Conservation (phyloP, 2,113 vertebrate genomes). For the Dipodomys stephensi region DNA sequence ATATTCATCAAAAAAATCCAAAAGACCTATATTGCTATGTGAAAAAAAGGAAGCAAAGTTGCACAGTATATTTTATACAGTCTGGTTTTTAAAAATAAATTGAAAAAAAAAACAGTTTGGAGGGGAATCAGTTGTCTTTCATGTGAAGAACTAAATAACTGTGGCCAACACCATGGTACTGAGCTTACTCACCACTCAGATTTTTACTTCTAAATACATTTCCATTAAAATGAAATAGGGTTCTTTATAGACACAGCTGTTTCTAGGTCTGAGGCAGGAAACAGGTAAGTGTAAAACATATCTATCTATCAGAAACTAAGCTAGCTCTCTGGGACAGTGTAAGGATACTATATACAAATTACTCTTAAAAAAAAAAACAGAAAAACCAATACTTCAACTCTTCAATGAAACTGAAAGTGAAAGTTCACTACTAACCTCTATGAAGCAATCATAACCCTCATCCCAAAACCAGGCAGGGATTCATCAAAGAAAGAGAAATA, state of each 20-base stretch:
- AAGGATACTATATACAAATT: not conserved
- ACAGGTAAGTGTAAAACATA: not conserved
- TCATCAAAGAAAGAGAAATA: too few species aligned
- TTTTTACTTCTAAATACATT: slow-evolving; percentile 7
- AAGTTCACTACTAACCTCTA: too few species aligned
- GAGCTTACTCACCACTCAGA: not conserved
- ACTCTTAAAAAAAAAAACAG: not conserved
- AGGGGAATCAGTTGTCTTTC: not conserved
- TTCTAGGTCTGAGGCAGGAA: not conserved
- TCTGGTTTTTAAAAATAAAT: not conserved
- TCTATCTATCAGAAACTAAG: slow-evolving; percentile 11
- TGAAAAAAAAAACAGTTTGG: not conserved
- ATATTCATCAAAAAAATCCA: not conserved
- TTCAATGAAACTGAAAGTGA: too few species aligned
- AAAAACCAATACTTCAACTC: not conserved
- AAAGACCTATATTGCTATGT: not conserved
- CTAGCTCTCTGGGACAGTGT: not conserved
- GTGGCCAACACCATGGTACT: not conserved
- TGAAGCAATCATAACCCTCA: too few species aligned
- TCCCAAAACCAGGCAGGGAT: too few species aligned
- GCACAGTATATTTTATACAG: not conserved
- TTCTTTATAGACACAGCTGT: not conserved
- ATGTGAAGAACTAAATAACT: not conserved
- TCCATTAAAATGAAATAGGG: not conserved
- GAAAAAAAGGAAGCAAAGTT: not conserved